Percentiles rank a stretch among this genome's conserved stretches.
Conservation (phyloP, 2,797 vertebrate genomes). For the Neoniphon sammara region DNA sequence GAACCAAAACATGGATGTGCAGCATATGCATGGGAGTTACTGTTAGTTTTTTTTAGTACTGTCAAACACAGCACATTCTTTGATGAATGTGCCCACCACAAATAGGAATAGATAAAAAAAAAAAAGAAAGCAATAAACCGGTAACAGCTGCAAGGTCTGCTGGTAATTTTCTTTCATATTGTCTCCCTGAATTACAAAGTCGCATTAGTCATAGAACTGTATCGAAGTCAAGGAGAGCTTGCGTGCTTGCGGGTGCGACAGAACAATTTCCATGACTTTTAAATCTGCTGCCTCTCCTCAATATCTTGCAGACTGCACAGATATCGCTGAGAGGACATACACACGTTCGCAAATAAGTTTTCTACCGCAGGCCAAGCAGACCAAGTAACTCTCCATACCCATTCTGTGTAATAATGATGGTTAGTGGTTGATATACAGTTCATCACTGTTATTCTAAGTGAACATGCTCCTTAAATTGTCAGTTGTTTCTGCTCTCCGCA, state of each 20-base stretch:
- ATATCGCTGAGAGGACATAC: neutral
- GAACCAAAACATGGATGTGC: no score
- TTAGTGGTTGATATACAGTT: neutral
- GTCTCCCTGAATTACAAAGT: conserved; percentile 11
- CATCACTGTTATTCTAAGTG: conserved; percentile 11
- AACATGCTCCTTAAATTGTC: conserved; percentile 34
- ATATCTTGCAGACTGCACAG: neutral
- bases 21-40: no score
- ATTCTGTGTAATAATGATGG: conserved; percentile 1
- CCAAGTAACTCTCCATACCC: conserved; percentile 27
- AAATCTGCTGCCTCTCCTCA: conserved; percentile 13
- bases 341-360: neutral
- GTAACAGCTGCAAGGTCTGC: conserved; percentile 21
- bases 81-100: conserved; percentile 8
- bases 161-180: conserved; percentile 28
- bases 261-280: conserved; percentile 23
- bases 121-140: conserved; percentile 14
- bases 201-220: conserved; percentile 20
- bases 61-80: conserved; percentile 14
- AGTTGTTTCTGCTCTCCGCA: conserved; percentile 14
- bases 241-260: conserved; percentile 19
- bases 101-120: conserved; percentile 11
- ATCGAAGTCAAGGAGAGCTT: conserved; percentile 19
- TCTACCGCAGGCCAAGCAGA: neutral
- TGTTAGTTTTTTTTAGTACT: neutral